Evolutionary conservation across 2,888 invertebrate genomes (phyloP).

Genomic region (Xestobium rufovillosum): DNA sequence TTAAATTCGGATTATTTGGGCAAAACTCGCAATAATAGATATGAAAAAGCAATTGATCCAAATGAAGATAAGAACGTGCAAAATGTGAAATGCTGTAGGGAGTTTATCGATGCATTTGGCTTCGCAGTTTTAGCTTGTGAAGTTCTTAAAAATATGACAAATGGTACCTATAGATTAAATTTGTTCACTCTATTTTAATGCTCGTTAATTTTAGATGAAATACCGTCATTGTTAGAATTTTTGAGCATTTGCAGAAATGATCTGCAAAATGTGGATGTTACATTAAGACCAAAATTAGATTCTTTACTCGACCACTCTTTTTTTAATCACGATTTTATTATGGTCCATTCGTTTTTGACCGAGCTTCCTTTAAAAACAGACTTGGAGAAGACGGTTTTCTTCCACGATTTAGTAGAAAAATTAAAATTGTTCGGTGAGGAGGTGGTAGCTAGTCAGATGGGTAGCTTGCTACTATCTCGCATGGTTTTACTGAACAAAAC

Average conservation of each 20-base stretch:
- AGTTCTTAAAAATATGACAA: slow-evolving; percentile 55
- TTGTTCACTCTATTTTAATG: slow-evolving; percentile 10
- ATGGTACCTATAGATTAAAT: slow-evolving; percentile 41
- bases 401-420: slow-evolving; percentile 60
- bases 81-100: slow-evolving; percentile 43
- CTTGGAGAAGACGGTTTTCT: slow-evolving; percentile 70
- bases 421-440: slow-evolving; percentile 69
- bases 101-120: slow-evolving; percentile 68
- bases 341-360: slow-evolving; percentile 73
- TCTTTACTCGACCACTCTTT: slow-evolving; percentile 64
- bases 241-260: slow-evolving; percentile 60
- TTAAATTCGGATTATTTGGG: slow-evolving; percentile 58
- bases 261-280: slow-evolving; percentile 58
- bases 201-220: slow-evolving; percentile 50
- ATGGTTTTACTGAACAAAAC: slow-evolving; percentile 77
- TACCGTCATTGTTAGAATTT: slow-evolving; percentile 63
- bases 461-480: slow-evolving; percentile 69
- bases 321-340: slow-evolving; percentile 79
- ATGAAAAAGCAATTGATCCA: slow-evolving; percentile 64
- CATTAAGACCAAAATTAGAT: slow-evolving; percentile 59
- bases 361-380: slow-evolving; percentile 74
- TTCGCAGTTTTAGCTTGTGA: slow-evolving; percentile 71
- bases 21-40: slow-evolving; percentile 53
- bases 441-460: slow-evolving; percentile 74
- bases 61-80: slow-evolving; percentile 52